These are phyloP conservation scores for Limanda limanda DNA, from an alignment of 2,113 vertebrate species.

Conservation along the genomic window DNA sequence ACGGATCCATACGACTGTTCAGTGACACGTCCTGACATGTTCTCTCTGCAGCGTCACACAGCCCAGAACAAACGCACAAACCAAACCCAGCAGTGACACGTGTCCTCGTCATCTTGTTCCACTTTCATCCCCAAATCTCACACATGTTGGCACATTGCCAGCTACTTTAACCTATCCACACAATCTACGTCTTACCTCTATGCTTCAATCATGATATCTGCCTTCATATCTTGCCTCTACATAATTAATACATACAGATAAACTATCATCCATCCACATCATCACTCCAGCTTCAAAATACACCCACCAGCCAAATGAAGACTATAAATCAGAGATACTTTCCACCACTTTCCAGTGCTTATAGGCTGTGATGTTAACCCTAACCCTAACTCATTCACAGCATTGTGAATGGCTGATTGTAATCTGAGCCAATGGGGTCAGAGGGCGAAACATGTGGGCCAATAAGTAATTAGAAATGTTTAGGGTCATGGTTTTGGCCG, in stretches of 20 bases:
- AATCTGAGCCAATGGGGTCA: constrained; percentile 24
- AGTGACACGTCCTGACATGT: constrained; percentile 58
- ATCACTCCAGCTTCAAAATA: constrained; percentile 3
- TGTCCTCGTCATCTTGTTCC: constrained; percentile 2
- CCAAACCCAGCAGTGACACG: constrained; percentile 18
- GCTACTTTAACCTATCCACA: background rate
- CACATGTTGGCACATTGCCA: constrained; percentile 19
- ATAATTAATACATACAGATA: background rate
- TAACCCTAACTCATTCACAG: constrained; percentile 10
- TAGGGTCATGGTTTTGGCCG: constrained; percentile 27
- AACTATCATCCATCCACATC: background rate
- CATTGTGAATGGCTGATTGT: constrained; percentile 8
- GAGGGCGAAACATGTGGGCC: constrained; percentile 5
- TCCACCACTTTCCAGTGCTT: constrained; percentile 1
- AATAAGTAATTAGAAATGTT: constrained; percentile 51
- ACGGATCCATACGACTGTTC: constrained; percentile 32
- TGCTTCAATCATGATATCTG: background rate
- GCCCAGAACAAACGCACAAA: constrained; percentile 9
- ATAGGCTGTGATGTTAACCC: background rate
- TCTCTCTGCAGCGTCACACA: constrained; percentile 32
- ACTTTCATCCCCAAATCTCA: constrained; percentile 39
- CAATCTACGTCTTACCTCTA: no score
- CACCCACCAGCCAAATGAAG: constrained; percentile 4
- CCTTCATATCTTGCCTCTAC: constrained; percentile 1
- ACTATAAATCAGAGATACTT: constrained; percentile 20